phyloP scores from a whole-genome alignment of 2,797 vertebrate genomes.

The Fringilla coelebs region DNA sequence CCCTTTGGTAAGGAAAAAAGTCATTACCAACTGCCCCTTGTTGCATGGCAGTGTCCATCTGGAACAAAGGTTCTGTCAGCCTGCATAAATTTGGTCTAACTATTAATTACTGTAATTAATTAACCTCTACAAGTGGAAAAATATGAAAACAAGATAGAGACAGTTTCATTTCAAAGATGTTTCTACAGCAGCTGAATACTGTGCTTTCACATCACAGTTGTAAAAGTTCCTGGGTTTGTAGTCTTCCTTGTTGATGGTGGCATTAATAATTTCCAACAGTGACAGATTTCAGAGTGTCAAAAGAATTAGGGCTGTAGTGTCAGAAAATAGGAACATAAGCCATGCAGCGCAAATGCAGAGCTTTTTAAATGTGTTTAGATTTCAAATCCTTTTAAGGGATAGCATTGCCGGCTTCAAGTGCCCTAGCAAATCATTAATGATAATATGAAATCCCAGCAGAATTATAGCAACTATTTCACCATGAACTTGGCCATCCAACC shows the following conservation, averaged over 20 bases:
- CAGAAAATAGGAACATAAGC: conserved; percentile 29
- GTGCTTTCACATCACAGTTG: background rate
- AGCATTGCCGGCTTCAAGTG: conserved; percentile 17
- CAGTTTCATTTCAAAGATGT: background rate
- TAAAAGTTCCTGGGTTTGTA: background rate
- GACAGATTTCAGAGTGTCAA: background rate
- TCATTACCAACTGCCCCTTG: background rate
- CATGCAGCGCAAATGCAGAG: background rate
- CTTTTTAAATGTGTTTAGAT: conserved; percentile 25
- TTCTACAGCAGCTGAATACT: background rate
- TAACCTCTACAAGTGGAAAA: background rate
- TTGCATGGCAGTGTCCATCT: background rate
- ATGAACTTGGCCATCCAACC: background rate
- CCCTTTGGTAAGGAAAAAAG: background rate
- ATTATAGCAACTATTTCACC: conserved; percentile 36
- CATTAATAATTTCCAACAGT: conserved; percentile 7
- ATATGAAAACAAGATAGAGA: background rate
- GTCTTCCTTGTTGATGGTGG: background rate
- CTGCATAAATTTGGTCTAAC: background rate
- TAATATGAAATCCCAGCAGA: conserved; percentile 49
- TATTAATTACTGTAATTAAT: conserved; percentile 22
- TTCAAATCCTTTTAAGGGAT: conserved; percentile 48
- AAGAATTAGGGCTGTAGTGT: conserved; percentile 12
- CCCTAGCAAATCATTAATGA: conserved; percentile 46
- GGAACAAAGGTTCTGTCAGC: background rate